Evolutionary conservation across 35 echinoderm and acorn worm species (phyloP).

Genomic region (Ophioderma brevispina): DNA sequence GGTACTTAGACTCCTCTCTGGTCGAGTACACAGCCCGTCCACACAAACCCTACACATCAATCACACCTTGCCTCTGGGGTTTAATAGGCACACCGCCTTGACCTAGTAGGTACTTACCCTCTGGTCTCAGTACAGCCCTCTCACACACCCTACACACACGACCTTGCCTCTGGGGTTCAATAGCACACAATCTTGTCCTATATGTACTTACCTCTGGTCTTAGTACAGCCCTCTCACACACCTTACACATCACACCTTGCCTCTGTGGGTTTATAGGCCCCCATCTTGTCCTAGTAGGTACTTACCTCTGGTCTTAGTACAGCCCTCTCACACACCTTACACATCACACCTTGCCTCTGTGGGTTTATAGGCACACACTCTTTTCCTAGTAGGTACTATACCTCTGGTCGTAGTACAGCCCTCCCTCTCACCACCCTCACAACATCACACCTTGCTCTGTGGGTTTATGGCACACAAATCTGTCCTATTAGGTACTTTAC

Average conservation of each 20-base stretch:
- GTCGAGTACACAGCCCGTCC: slow-evolving; percentile 79
- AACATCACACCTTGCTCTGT: slow-evolving; percentile 77
- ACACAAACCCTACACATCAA: slow-evolving; percentile 23
- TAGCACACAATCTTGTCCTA: too few relatives aligned
- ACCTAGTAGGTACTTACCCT: slow-evolving; percentile 59
- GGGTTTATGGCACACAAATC: slow-evolving; percentile 75
- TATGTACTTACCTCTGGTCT: slow-evolving; percentile 77
- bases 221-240: slow-evolving; percentile 79
- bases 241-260: slow-evolving; percentile 76
- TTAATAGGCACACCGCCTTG: too few relatives aligned
- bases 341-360: slow-evolving; percentile 62
- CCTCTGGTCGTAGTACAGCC: slow-evolving; percentile 92
- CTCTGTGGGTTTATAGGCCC: neutral
- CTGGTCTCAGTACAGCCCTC: slow-evolving; percentile 81
- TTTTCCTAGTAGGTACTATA: slow-evolving; percentile 47
- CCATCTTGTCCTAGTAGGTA: too few relatives aligned
- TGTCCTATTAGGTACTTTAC: slow-evolving; percentile 29
- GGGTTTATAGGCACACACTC: neutral
- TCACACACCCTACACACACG: slow-evolving; percentile 80
- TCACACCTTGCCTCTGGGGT: neutral
- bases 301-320: slow-evolving; percentile 85
- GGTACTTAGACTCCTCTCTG: slow-evolving; percentile 78
- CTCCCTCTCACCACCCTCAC: slow-evolving; percentile 79
- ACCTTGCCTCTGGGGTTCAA: slow-evolving; percentile 29
- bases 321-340: slow-evolving; percentile 80